Evolutionary conservation across 2,888 invertebrate genomes (phyloP), one percentile per base, ranked within the genome.

Genomic region (Drosophila mimetica): DNA sequence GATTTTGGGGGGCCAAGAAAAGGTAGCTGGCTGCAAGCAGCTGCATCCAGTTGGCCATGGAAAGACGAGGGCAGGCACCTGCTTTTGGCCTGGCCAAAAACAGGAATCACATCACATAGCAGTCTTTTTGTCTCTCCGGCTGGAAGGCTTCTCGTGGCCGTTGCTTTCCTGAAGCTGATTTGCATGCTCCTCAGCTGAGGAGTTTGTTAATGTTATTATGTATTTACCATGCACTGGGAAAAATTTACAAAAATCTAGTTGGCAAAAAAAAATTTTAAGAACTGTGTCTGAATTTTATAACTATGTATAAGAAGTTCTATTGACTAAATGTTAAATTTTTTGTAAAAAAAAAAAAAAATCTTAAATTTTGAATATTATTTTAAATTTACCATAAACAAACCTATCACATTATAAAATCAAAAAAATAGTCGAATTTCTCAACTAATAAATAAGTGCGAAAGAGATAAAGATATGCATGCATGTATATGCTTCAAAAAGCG

Each of bases 101-200:
- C 74, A 69, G 70, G 75, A 75, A 75, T 75, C 70, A 57, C 75
- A 70, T 71, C 72, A 64, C 18, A 14, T 37, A 16, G 14, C 16
- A 5, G 64, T 48, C 54, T 72, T 59, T 64, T 63, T 59, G 52
- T 59, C 55, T 59, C 67, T 63, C 51, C 42, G 46, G 50, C 42
- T 50, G 16, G 52, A 44, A 54, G 48, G 39, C 50, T 69, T 54
- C 54, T 65, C 41, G 34, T 48, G 32, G 54, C 61, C 53, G 39
- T 46, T 34, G 47, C 39, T 42, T 48, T 57, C 44, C 67, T 66
- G 50, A 53, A 63, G 69, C 67, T 76, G 82, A 81, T 87, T 82
- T 87, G 87, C 88, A 82, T 82, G 81, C 87, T 39, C 59, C 64
- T 54, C 77, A 74, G 53, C 57, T 54, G 9, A 55, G 48, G 54